phyloP scores from a whole-genome alignment of 2,113 vertebrate genomes.

The Tretioscincus oriximinensis region DNA sequence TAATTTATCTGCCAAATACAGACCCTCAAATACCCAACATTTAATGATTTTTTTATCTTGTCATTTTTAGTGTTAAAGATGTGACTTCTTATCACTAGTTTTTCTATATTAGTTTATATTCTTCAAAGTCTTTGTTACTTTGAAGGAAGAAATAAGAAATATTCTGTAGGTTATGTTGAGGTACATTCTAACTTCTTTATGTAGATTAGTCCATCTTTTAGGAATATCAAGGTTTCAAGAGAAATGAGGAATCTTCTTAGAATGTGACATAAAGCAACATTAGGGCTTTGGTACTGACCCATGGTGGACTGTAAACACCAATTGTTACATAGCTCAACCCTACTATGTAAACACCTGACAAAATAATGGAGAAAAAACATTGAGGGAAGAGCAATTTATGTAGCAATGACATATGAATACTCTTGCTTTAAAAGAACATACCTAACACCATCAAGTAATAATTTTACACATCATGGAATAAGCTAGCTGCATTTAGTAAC shows the following conservation, averaged over 20 bases:
- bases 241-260: neutral
- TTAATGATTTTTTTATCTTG: rapidly evolving
- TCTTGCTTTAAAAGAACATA: too few relatives aligned
- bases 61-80: neutral
- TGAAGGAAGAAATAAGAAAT: too few relatives aligned
- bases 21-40: neutral
- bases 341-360: too few relatives aligned
- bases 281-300: neutral
- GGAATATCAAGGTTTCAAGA: neutral
- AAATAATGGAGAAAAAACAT: neutral
- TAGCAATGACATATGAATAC: neutral
- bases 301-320: neutral
- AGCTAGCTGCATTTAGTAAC: neutral
- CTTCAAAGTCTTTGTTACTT: too few relatives aligned
- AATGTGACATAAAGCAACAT: neutral
- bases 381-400: neutral
- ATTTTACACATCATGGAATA: neutral
- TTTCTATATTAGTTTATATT: neutral
- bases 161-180: too few relatives aligned
- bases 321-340: neutral
- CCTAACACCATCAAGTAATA: too few relatives aligned
- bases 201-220: neutral
- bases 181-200: too few relatives aligned
- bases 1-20: neutral
- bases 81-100: rapidly evolving